Conservation (phyloP, 2,888 invertebrate species). For the Suillia variegata region DNA sequence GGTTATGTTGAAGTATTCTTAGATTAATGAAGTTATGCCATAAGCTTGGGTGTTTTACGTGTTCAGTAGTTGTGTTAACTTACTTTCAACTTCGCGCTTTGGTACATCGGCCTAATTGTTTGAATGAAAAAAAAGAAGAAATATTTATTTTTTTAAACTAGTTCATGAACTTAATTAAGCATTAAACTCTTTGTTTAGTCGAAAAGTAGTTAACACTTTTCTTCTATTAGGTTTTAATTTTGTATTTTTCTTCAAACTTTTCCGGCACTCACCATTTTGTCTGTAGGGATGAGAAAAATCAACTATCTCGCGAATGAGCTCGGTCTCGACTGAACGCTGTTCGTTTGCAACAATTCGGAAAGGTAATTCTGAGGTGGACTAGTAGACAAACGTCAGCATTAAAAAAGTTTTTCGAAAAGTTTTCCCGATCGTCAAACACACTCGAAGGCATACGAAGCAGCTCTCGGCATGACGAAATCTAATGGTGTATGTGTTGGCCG, state of each 20-base stretch:
- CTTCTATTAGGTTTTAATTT: conserved; percentile 6
- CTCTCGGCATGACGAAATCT: conserved; percentile 27
- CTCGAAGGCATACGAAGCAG: conserved; percentile 5
- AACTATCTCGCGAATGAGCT: conserved; percentile 64
- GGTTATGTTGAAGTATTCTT: conserved; percentile 31
- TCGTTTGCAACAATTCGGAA: conserved; percentile 56
- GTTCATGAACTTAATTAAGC: too few species aligned
- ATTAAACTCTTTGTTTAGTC: too few species aligned
- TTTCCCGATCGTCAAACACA: conserved; percentile 16
- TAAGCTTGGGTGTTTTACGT: too few species aligned
- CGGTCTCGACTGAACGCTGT: conserved; percentile 62
- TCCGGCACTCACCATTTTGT: conserved; percentile 69
- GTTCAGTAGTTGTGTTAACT: conserved; percentile 64
- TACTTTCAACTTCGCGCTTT: conserved; percentile 88
- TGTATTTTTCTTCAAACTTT: conserved; percentile 14
- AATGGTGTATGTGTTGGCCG: conserved; percentile 16
- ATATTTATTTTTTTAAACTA: too few species aligned
- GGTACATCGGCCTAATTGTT: conserved; percentile 76
- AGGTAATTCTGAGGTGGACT: conserved; percentile 59
- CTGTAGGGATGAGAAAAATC: conserved; percentile 64
- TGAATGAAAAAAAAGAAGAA: conserved; percentile 57
- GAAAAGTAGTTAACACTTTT: conserved; percentile 26
- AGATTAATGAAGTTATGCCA: conserved; percentile 35
- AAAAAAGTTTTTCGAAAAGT: conserved; percentile 19
- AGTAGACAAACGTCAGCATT: conserved; percentile 21